phyloP scores from a whole-genome alignment of 2,797 vertebrate genomes.

The Acrocephalus scirpaceus region DNA sequence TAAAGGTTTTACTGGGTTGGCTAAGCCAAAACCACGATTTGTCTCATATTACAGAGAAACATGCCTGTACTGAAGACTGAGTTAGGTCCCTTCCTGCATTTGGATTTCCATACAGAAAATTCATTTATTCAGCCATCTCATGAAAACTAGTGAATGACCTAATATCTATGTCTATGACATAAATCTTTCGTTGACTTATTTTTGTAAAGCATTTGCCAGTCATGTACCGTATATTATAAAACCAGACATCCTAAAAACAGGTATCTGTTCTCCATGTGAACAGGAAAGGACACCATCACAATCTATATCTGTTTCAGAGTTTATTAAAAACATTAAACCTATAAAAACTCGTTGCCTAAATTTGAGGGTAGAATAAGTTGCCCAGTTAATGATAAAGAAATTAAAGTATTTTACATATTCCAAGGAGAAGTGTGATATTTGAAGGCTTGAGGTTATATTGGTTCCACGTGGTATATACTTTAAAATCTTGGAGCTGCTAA shows the following conservation, averaged over 20 bases:
- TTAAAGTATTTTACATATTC: neutral
- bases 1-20: neutral
- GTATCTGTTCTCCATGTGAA: neutral
- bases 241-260: neutral
- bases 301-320: neutral
- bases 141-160: neutral
- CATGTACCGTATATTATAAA: neutral
- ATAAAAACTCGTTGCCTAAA: neutral
- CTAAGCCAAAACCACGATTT: neutral
- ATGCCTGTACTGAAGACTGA: neutral
- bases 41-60: neutral
- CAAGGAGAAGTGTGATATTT: neutral
- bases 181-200: neutral
- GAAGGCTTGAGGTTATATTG: neutral
- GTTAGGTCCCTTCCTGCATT: neutral
- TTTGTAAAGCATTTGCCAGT: neutral
- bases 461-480: neutral
- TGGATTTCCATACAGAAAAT: neutral
- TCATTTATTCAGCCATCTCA: neutral
- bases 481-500: neutral
- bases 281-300: neutral
- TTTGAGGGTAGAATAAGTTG: neutral
- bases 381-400: neutral
- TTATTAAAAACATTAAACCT: neutral
- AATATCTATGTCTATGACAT: neutral